Conservation (phyloP, 1,140 invertebrate genomes). For the Drosophila yakuba region DNA sequence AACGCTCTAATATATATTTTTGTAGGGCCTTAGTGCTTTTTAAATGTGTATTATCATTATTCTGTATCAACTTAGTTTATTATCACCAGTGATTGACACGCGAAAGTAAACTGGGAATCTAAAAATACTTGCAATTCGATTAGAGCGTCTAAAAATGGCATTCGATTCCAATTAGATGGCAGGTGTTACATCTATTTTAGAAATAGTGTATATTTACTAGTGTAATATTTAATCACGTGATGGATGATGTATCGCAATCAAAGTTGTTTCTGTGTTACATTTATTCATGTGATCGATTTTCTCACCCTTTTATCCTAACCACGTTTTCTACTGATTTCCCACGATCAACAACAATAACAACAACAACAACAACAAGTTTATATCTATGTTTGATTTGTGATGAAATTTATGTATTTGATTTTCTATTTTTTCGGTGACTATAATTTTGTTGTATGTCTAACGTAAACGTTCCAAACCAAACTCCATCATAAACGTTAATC, state of each 20-base stretch:
- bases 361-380: slow-evolving; percentile 4
- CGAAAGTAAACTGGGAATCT: slow-evolving; percentile 3
- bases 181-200: not conserved
- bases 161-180: not conserved
- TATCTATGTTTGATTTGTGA: slow-evolving; percentile 51
- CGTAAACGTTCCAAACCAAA: slow-evolving; percentile 46
- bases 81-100: not conserved
- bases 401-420: slow-evolving; percentile 70
- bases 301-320: not conserved
- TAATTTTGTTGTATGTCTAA: slow-evolving; percentile 69
- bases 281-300: no score
- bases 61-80: not conserved
- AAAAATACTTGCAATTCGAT: slow-evolving; percentile 1
- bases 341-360: slow-evolving; percentile 1
- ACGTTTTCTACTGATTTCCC: slow-evolving; percentile 25
- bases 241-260: not conserved
- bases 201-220: not conserved
- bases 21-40: not conserved
- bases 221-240: slow-evolving; percentile 1
- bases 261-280: not conserved
- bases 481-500: slow-evolving; percentile 62
- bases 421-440: slow-evolving; percentile 75
- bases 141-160: slow-evolving; percentile 3
- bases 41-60: no score
- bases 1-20: no score